phyloP scores from a whole-genome alignment of 2,113 vertebrate genomes.

The Saccopteryx leptura region DNA sequence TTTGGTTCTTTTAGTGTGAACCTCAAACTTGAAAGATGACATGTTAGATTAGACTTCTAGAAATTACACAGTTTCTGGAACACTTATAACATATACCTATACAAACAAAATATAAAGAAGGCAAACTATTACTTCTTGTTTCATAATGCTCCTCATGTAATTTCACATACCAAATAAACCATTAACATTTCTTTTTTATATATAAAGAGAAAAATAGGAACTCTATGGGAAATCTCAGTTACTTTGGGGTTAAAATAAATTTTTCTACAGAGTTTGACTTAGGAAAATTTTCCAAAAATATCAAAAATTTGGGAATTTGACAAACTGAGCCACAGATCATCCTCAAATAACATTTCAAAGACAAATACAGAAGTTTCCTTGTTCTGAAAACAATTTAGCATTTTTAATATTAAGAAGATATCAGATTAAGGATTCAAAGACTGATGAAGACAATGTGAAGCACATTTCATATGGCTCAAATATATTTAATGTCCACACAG shows the following conservation, averaged over 20 bases:
- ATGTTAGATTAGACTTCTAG: not conserved
- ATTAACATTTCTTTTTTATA: not conserved
- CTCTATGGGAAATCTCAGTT: too few relatives aligned
- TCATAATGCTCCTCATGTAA: not conserved
- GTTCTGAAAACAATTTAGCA: not conserved
- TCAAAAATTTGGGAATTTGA: not conserved
- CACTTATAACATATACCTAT: not conserved
- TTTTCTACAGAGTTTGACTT: not conserved
- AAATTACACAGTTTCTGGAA: not conserved
- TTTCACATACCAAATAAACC: not conserved
- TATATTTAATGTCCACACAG: too few relatives aligned
- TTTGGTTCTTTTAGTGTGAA: not conserved
- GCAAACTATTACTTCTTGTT: too few relatives aligned
- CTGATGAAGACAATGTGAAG: too few relatives aligned
- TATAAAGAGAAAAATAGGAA: not conserved
- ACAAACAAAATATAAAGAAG: too few relatives aligned
- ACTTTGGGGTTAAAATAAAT: not conserved
- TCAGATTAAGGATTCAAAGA: not conserved
- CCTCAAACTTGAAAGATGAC: not conserved
- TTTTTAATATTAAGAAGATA: not conserved
- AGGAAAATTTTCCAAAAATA: not conserved
- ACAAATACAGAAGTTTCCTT: not conserved
- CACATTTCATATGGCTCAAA: too few relatives aligned
- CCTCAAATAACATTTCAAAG: not conserved
- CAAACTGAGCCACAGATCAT: not conserved